phyloP scores from a whole-genome alignment of 2,797 vertebrate species.

The Mycteria americana region DNA sequence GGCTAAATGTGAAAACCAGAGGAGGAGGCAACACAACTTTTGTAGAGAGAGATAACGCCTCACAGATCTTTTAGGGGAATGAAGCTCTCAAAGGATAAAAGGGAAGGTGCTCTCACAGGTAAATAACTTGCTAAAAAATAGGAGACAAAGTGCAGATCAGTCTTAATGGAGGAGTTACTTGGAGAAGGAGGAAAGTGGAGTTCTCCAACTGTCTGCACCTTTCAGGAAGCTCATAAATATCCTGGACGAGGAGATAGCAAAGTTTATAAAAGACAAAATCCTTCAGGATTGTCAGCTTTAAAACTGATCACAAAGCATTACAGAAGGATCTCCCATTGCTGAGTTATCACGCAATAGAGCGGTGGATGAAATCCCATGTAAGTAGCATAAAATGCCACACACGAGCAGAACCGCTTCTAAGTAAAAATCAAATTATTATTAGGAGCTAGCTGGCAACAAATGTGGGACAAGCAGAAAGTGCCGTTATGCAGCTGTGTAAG shows the following conservation, averaged over 20 bases:
- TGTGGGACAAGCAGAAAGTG: not conserved
- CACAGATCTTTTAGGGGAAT: not conserved
- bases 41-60: not conserved
- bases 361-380: not conserved
- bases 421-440: not conserved
- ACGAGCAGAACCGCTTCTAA: not conserved
- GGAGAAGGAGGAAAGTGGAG: not conserved
- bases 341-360: not conserved
- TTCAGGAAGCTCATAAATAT: not conserved
- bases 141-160: not conserved
- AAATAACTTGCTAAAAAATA: not conserved
- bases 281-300: not conserved
- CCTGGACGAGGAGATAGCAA: not conserved
- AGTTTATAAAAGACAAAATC: not conserved
- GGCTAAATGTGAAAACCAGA: constrained; percentile 19
- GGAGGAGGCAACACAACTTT: not conserved
- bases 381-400: not conserved
- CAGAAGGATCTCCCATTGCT: not conserved
- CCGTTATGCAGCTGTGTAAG: not conserved
- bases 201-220: not conserved
- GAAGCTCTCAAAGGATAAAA: not conserved
- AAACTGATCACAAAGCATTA: not conserved
- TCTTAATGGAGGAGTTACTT: not conserved
- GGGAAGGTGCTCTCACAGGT: not conserved
- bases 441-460: not conserved